Base-by-base conservation (phyloP, 2,113 vertebrate genomes). In the Periophthalmodon schlosseri region DNA sequence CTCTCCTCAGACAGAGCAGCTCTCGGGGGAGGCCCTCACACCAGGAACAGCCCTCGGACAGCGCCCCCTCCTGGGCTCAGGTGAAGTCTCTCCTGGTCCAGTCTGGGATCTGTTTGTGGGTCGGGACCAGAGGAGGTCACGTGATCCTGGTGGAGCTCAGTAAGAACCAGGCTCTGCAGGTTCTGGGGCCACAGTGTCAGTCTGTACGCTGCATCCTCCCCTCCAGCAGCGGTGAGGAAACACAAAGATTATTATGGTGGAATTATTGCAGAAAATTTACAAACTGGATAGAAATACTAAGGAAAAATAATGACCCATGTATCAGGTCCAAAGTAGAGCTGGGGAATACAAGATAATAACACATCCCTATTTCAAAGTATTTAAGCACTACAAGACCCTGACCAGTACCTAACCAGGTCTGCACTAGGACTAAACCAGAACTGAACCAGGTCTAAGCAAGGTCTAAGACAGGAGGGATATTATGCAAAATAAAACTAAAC, bases 61-160 rank as follows among this genome's bases (percentile, higher is more conserved):
- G 56, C 0, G 2, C 77, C 0, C 87, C 46, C 6, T 47, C 82
- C 83, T 94, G 92, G 79, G 96, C 94, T 73, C 85, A 91, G 68
- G 96, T 99, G 58, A 99, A 98, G 88, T 91, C 95, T 11, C 92
- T 99, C 79, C 94, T 95, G 82, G 91, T 99, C 57, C 98, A 97
- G 85, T 95, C 93, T 64, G 90, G 95, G 16, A 92, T 93, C 1
- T 92, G 95, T 0, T 93, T 99, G 66, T 99, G 97, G 98, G 90
- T 99, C 21, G 96, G 96, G 52, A 99, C 97, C 5, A 95, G 96
- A 61, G 96, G 95, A 73, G 97, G 98, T 76, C 90, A 96, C 14
- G 85, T 98, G 74, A 85, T 99, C 50, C 91, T 99, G 52, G 93
- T 99, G 75, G 97, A 99, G 68, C 91, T 97, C 56, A 93, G 93